Evolutionary conservation across 2,888 invertebrate genomes (phyloP).

Genomic region (Asteroscopus sphinx): DNA sequence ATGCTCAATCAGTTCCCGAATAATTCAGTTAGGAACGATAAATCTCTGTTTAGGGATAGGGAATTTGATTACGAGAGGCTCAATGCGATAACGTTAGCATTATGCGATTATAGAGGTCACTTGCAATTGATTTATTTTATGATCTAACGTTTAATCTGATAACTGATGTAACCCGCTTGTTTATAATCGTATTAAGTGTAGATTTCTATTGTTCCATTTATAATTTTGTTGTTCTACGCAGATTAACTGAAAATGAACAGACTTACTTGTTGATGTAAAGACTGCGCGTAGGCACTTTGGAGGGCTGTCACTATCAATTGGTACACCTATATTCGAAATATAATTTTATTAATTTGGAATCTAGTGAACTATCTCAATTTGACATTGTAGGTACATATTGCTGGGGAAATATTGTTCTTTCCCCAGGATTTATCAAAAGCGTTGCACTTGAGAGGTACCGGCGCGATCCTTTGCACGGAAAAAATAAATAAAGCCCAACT

Average conservation of each 20-base stretch:
- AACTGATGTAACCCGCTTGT: slow-evolving; percentile 51
- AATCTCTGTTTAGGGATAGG: slow-evolving; percentile 84
- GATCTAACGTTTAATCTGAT: slow-evolving; percentile 63
- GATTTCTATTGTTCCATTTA: background rate
- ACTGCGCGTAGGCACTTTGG: no score
- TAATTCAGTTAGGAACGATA: slow-evolving; percentile 87
- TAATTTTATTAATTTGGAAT: no score
- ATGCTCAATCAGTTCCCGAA: slow-evolving; percentile 80
- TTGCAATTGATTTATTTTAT: slow-evolving; percentile 71
- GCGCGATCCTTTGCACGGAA: no score
- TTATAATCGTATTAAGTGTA: slow-evolving; percentile 49
- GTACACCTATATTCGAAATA: no score
- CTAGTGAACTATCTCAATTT: no score
- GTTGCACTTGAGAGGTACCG: no score
- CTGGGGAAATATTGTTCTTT: no score
- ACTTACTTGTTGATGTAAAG: background rate
- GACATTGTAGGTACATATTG: no score
- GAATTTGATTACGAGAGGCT: slow-evolving; percentile 80
- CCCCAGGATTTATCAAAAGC: no score
- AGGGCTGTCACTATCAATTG: no score
- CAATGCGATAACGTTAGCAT: slow-evolving; percentile 73
- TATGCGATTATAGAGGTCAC: slow-evolving; percentile 81
- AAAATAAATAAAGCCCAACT: no score
- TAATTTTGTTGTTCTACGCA: slow-evolving; percentile 3
- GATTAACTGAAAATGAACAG: background rate